These are phyloP conservation scores for Scatophagus argus DNA, from an alignment of 2,113 vertebrate species.

Conservation along the genomic window DNA sequence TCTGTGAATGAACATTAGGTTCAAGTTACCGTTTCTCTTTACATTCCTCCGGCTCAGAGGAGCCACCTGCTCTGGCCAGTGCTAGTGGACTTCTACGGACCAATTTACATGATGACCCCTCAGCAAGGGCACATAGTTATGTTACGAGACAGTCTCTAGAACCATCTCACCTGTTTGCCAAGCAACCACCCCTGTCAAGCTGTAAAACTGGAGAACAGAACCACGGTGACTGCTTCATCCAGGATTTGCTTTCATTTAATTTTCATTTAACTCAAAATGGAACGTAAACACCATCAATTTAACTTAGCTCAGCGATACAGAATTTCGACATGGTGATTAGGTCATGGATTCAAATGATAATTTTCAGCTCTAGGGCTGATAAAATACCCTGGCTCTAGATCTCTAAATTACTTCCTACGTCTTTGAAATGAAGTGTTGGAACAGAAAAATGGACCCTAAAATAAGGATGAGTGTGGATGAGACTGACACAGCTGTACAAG, in stretches of 20 bases:
- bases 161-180: background rate
- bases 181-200: background rate
- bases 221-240: background rate
- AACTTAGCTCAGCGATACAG: too few species aligned
- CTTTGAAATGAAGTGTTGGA: background rate
- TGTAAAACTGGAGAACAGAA: background rate
- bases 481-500: background rate
- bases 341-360: background rate
- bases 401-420: background rate
- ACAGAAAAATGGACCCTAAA: background rate
- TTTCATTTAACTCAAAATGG: background rate
- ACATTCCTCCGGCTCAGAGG: slow-evolving; percentile 39
- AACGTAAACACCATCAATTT: background rate
- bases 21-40: slow-evolving; percentile 65
- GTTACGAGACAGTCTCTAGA: background rate
- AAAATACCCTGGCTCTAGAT: background rate
- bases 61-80: slow-evolving; percentile 10
- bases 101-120: background rate
- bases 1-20: background rate
- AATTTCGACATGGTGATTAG: background rate
- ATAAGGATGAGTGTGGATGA: background rate
- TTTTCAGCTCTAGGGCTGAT: background rate
- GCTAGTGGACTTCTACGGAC: background rate
- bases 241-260: background rate
- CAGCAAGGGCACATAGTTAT: background rate